Evolutionary conservation across 2,113 vertebrate species (phyloP).

Genomic region (Datnioides undecimradiatus): DNA sequence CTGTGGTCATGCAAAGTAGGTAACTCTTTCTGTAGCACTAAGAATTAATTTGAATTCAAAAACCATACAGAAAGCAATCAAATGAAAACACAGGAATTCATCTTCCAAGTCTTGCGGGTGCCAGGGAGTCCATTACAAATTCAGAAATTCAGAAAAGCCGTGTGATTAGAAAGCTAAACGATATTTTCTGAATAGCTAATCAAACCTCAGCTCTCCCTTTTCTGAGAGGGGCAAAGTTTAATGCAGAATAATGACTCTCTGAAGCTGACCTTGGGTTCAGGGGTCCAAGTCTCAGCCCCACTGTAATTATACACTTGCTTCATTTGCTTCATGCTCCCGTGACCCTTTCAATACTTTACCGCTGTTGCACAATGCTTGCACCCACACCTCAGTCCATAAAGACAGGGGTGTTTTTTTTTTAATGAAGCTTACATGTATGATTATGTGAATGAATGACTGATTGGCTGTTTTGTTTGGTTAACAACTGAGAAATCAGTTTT

Average conservation of each 20-base stretch:
- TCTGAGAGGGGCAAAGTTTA: constrained; percentile 62
- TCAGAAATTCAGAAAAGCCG: constrained; percentile 51
- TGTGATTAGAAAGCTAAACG: constrained; percentile 70
- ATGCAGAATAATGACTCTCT: constrained; percentile 71
- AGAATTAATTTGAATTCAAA: constrained; percentile 31
- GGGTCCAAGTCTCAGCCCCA: constrained; percentile 54
- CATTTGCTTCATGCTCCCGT: constrained; percentile 66
- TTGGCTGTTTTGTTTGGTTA: constrained; percentile 12
- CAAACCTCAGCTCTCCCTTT: constrained; percentile 49
- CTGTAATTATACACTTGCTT: constrained; percentile 77
- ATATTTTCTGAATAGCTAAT: constrained; percentile 76
- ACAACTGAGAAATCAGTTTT: constrained; percentile 1
- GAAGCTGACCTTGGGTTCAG: constrained; percentile 58
- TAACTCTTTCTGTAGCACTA: background rate
- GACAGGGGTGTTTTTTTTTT: constrained; percentile 39
- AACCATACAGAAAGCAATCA: background rate
- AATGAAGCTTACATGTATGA: constrained; percentile 44
- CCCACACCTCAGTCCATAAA: constrained; percentile 38
- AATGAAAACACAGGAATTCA: constrained; percentile 6
- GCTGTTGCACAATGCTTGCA: constrained; percentile 46
- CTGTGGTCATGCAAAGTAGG: background rate
- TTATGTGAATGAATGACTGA: constrained; percentile 28
- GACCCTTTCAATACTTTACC: constrained; percentile 63
- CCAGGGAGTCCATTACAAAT: constrained; percentile 51
- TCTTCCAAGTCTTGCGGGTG: constrained; percentile 14